A percentile compares a stretch with the other conserved stretches of the same genome.
Conservation (phyloP, 1,140 invertebrate genomes). For the Zaprionus inermis region DNA sequence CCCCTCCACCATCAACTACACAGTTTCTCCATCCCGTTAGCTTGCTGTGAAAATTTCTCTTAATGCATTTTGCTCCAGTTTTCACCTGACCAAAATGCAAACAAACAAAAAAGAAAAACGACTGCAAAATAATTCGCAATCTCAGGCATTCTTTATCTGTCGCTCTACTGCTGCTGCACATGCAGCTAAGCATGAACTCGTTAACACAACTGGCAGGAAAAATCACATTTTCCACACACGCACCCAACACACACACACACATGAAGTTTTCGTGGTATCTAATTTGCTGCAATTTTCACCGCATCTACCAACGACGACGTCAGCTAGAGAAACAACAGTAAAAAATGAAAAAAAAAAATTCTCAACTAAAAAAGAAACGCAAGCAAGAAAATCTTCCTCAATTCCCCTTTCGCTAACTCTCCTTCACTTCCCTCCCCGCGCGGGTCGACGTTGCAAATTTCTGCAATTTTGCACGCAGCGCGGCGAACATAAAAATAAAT, state of each 20-base stretch:
- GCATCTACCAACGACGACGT: slow-evolving; percentile 27
- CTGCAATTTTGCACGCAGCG: slow-evolving; percentile 63
- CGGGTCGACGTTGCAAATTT: slow-evolving; percentile 7
- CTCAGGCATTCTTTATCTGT: slow-evolving; percentile 37
- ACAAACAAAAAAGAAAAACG: not conserved
- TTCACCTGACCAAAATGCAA: slow-evolving; percentile 39
- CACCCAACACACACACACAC: slow-evolving; percentile 5
- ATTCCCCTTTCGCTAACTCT: not conserved
- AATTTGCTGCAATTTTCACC: slow-evolving; percentile 77
- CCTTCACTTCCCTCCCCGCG: too few species aligned
- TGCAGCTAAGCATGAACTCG: slow-evolving; percentile 57
- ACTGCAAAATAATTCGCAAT: slow-evolving; percentile 30
- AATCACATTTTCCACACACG: slow-evolving; percentile 38
- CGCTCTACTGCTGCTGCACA: slow-evolving; percentile 40
- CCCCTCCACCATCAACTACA: too few species aligned
- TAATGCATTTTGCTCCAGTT: slow-evolving; percentile 33
- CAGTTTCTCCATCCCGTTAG: not conserved
- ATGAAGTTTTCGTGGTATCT: slow-evolving; percentile 56
- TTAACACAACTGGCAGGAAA: slow-evolving; percentile 48
- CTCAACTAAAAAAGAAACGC: slow-evolving; percentile 37
- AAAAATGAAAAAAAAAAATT: slow-evolving; percentile 53
- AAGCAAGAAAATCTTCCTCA: slow-evolving; percentile 22
- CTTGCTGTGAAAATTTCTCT: slow-evolving; percentile 17
- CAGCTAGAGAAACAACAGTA: slow-evolving; percentile 9
- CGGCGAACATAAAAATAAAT: slow-evolving; percentile 70